Evolutionary conservation across 1,140 invertebrate species (phyloP).

Genomic region (Phymastichus coffea): DNA sequence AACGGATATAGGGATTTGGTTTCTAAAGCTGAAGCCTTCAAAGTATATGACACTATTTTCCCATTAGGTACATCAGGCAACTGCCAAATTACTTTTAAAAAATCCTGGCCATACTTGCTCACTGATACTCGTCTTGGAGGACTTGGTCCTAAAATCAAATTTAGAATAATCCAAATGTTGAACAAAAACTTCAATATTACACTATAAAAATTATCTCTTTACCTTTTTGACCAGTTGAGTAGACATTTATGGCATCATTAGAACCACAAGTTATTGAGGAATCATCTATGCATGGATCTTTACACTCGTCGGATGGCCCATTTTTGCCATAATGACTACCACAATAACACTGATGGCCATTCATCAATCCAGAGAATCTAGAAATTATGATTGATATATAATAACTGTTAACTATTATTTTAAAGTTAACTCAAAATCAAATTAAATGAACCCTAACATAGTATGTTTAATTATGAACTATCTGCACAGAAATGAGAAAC

Average conservation of each 20-base stretch:
- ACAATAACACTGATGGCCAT: slow-evolving; percentile 52
- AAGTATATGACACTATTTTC: slow-evolving; percentile 59
- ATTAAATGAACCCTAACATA: too few relatives aligned
- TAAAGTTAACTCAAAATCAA: neutral
- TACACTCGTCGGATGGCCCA: slow-evolving; percentile 48
- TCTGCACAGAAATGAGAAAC: too few relatives aligned
- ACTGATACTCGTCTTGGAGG: slow-evolving; percentile 40
- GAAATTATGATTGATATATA: slow-evolving; percentile 2
- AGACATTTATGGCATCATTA: slow-evolving; percentile 51
- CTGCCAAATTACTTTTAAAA: slow-evolving; percentile 55
- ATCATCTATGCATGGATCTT: slow-evolving; percentile 42
- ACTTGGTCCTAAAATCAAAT: slow-evolving; percentile 42
- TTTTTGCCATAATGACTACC: slow-evolving; percentile 48
- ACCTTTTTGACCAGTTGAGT: slow-evolving; percentile 57
- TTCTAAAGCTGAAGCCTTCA: slow-evolving; percentile 47
- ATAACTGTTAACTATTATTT: neutral
- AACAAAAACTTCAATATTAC: neutral
- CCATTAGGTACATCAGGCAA: slow-evolving; percentile 64
- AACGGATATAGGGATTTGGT: slow-evolving; percentile 39
- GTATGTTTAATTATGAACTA: too few relatives aligned
- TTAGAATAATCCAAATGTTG: too few relatives aligned
- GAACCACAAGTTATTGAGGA: slow-evolving; percentile 49
- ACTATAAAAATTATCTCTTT: slow-evolving; percentile 9
- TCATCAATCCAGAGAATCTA: slow-evolving; percentile 55
- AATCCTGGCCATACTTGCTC: slow-evolving; percentile 27